Conservation (phyloP, 1,140 invertebrate species). For the Anastrepha ludens region DNA sequence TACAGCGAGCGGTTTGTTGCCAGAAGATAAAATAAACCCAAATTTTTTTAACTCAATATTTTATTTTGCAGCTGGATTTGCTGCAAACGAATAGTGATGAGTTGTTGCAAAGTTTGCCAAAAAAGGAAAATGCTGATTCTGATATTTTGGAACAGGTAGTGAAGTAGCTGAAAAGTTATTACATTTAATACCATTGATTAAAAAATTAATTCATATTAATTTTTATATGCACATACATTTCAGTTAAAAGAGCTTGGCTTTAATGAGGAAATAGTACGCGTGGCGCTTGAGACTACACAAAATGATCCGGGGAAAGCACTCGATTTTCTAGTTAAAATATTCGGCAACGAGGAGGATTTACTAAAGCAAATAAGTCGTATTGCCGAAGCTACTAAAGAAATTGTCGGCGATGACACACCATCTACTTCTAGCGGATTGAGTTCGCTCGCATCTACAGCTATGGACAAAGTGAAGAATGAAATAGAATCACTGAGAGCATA, state of each 20-base stretch:
- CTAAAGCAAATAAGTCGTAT: conserved; percentile 59
- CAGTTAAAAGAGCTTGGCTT: conserved; percentile 79
- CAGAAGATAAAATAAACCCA: not conserved
- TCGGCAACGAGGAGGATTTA: conserved; percentile 64
- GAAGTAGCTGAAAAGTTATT: not conserved
- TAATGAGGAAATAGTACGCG: conserved; percentile 75
- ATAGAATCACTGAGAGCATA: conserved; percentile 74
- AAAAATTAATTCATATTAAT: not conserved
- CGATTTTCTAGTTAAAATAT: conserved; percentile 75
- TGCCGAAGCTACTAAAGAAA: conserved; percentile 9
- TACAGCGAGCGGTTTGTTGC: conserved; percentile 79
- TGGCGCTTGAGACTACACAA: conserved; percentile 76
- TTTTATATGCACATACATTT: conserved; percentile 52
- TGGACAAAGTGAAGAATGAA: conserved; percentile 62
- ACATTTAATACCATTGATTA: too few relatives aligned
- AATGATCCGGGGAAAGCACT: conserved; percentile 78
- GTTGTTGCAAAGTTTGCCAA: conserved; percentile 58
- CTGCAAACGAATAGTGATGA: conserved; percentile 61
- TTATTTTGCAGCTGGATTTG: conserved; percentile 63
- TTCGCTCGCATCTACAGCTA: conserved; percentile 58
- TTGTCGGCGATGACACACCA: conserved; percentile 49
- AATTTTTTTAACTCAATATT: not conserved
- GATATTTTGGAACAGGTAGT: conserved; percentile 74
- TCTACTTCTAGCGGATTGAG: conserved; percentile 63
- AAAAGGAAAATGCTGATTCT: conserved; percentile 63